phyloP scores from a whole-genome alignment of 2,797 vertebrate genomes.

The Propithecus perrieri region DNA sequence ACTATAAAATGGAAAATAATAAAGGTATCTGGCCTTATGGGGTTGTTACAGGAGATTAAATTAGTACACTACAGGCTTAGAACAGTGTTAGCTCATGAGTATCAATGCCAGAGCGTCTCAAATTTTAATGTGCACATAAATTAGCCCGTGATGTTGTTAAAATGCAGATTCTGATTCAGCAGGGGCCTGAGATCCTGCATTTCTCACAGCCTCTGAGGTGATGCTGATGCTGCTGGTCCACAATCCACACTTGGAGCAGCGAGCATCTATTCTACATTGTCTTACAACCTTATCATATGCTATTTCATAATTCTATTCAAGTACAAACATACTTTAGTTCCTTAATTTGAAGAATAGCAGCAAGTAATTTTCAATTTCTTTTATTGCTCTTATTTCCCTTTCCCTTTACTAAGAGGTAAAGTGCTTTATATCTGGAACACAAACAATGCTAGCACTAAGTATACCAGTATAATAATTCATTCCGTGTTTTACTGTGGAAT shows the following conservation, averaged over 20 bases:
- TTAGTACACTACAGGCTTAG: background rate
- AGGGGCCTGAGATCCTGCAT: background rate
- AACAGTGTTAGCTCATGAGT: background rate
- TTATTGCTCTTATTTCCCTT: background rate
- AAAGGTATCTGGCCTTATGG: background rate
- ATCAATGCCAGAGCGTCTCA: background rate
- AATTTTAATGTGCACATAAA: background rate
- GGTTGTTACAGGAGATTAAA: background rate
- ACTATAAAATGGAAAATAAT: background rate
- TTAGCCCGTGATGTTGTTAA: background rate
- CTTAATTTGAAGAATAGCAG: background rate
- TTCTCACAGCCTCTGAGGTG: background rate
- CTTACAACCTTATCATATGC: background rate
- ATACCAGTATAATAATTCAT: background rate
- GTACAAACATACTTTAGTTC: background rate
- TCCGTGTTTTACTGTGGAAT: constrained; percentile 11
- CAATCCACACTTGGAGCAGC: background rate
- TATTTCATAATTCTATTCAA: background rate
- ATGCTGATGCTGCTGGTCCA: background rate
- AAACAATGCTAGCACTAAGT: background rate
- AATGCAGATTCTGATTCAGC: background rate
- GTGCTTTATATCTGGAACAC: background rate
- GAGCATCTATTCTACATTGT: background rate
- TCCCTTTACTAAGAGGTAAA: background rate
- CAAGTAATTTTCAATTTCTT: background rate